Evolutionary conservation across 2,888 invertebrate genomes (phyloP).

Genomic region (Dermolepida albohirtum): DNA sequence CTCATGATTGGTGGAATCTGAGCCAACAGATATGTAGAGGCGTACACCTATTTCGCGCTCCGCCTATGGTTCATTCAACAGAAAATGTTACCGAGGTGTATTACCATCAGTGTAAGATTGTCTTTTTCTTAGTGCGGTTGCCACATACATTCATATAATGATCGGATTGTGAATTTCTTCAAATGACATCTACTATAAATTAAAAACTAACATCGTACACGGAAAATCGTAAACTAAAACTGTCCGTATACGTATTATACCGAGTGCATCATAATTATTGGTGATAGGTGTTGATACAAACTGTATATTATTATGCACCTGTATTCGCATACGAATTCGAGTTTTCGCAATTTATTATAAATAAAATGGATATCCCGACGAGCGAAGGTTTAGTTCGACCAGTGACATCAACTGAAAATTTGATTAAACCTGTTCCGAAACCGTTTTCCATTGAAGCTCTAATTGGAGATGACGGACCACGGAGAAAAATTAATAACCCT

Average conservation of each 20-base stretch:
- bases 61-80: conserved; percentile 46
- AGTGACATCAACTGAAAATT: conserved; percentile 47
- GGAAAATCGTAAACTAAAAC: too few relatives aligned
- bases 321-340: neutral
- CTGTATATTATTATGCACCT: too few relatives aligned
- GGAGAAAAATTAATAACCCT: conserved; percentile 48
- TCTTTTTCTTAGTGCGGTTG: conserved; percentile 49
- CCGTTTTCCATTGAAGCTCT: conserved; percentile 75
- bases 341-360: neutral
- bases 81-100: conserved; percentile 24
- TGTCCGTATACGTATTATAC: too few relatives aligned
- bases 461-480: conserved; percentile 65
- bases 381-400: conserved; percentile 51
- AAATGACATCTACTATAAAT: neutral
- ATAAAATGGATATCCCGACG: conserved; percentile 52
- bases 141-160: conserved; percentile 11
- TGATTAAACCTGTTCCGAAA: conserved; percentile 67
- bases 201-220: neutral
- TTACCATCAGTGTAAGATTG: conserved; percentile 49
- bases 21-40: conserved; percentile 52
- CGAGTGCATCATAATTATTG: too few relatives aligned
- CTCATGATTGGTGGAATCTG: conserved; percentile 48
- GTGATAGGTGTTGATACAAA: too few relatives aligned
- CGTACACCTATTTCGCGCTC: conserved; percentile 47
- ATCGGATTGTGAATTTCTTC: conserved; percentile 5